Conservation (phyloP, 2,888 invertebrate species). For the Leptura quadrifasciata region DNA sequence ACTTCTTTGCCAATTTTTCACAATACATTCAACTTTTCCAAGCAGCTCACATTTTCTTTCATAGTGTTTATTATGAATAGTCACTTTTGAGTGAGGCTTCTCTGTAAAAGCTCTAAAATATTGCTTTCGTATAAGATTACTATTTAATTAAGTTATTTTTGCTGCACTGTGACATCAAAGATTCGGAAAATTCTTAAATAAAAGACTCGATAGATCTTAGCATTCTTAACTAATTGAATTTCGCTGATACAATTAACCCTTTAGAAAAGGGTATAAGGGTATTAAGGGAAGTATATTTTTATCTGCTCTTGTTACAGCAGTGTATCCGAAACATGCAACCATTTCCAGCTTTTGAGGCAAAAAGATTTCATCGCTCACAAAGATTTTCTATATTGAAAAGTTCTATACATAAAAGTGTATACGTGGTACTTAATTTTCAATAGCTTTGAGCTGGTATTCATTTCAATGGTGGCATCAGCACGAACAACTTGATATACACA, state of each 20-base stretch:
- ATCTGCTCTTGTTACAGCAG: conserved; percentile 3
- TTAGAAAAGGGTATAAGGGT: conserved; percentile 54
- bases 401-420: neutral
- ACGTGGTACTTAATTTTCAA: neutral
- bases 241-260: conserved; percentile 61
- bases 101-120: conserved; percentile 19
- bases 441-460: neutral
- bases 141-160: conserved; percentile 45
- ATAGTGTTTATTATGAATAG: neutral
- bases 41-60: neutral
- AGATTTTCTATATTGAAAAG: neutral
- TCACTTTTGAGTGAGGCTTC: conserved; percentile 1
- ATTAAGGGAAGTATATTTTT: conserved; percentile 19
- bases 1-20: neutral
- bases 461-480: neutral
- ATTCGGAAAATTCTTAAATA: conserved; percentile 50
- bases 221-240: conserved; percentile 58
- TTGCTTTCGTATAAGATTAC: conserved; percentile 21
- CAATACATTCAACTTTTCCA: neutral
- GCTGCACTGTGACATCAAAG: conserved; percentile 44
- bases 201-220: conserved; percentile 55
- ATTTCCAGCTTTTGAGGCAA: conserved; percentile 7
- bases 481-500: neutral
- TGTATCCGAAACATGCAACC: conserved; percentile 8
- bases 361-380: neutral